phyloP scores from a whole-genome alignment of 2,113 vertebrate species.

The Vanacampus margaritifer region DNA sequence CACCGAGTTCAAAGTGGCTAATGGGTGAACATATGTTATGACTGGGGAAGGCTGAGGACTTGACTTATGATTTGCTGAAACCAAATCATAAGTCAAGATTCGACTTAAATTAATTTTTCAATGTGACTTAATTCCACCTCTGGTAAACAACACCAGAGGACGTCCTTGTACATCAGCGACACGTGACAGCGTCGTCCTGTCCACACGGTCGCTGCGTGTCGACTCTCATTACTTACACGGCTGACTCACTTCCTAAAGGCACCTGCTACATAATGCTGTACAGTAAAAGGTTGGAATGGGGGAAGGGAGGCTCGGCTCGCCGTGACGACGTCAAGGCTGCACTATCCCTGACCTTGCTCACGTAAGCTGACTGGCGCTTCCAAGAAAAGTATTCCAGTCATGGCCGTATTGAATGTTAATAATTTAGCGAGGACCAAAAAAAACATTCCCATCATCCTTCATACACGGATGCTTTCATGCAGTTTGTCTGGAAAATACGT shows the following conservation, averaged over 20 bases:
- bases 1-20: not conserved
- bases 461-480: not conserved
- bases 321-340: slow-evolving; percentile 22
- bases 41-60: not conserved
- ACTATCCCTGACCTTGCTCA: slow-evolving; percentile 25
- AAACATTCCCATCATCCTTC: not conserved
- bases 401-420: slow-evolving; percentile 8
- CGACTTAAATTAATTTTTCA: not conserved
- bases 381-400: slow-evolving; percentile 1
- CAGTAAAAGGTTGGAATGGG: not conserved
- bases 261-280: slow-evolving; percentile 32
- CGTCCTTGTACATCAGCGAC: slow-evolving; percentile 43
- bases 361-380: not conserved
- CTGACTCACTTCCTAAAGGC: slow-evolving; percentile 31
- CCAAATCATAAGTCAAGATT: too few species aligned
- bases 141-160: slow-evolving; percentile 51
- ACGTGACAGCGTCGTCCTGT: slow-evolving; percentile 54
- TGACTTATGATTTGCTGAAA: not conserved
- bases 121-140: not conserved
- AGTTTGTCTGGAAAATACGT: not conserved
- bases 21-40: not conserved
- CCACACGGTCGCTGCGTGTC: slow-evolving; percentile 53
- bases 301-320: not conserved
- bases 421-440: slow-evolving; percentile 5
- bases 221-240: slow-evolving; percentile 58